Percentiles rank a stretch among this genome's conserved stretches.
These are phyloP conservation scores for Thyatira batis DNA, from an alignment of 2,888 invertebrate species.

Conservation along the genomic window DNA sequence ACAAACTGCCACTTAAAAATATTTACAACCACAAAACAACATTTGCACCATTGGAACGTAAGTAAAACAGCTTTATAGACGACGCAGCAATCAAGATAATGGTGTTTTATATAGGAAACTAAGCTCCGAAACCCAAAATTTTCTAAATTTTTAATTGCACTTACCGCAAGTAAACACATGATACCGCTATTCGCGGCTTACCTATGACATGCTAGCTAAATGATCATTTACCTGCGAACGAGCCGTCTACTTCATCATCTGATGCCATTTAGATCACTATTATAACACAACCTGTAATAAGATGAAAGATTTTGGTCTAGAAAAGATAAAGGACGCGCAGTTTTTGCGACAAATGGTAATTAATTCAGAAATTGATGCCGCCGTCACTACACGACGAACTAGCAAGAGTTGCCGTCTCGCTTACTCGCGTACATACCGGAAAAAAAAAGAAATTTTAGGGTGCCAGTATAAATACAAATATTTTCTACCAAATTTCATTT, in stretches of 20 bases:
- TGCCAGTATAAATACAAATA: constrained; percentile 8
- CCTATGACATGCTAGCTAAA: constrained; percentile 81
- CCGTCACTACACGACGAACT: constrained; percentile 75
- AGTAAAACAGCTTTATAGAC: constrained; percentile 30
- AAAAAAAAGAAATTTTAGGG: constrained; percentile 49
- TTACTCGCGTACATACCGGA: constrained; percentile 34
- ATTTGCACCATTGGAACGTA: constrained; percentile 54
- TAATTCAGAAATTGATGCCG: constrained; percentile 83
- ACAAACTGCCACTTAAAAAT: constrained; percentile 81
- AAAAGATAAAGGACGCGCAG: constrained; percentile 81
- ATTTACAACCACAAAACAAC: constrained; percentile 76
- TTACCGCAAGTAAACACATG: constrained; percentile 83
- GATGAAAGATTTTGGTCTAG: constrained; percentile 68
- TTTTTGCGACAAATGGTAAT: constrained; percentile 83
- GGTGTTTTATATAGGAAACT: constrained; percentile 26
- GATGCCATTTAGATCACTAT: constrained; percentile 88
- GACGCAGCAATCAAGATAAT: constrained; percentile 29
- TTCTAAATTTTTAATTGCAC: constrained; percentile 79
- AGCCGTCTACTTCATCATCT: constrained; percentile 93
- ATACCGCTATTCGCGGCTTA: constrained; percentile 83
- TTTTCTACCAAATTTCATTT: constrained; percentile 19
- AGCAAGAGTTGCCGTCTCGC: constrained; percentile 63
- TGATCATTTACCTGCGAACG: constrained; percentile 90
- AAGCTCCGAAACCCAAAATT: constrained; percentile 48
- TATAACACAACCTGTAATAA: constrained; percentile 62